Conservation (phyloP, 2,797 vertebrate species). For the Lerista edwardsae region DNA sequence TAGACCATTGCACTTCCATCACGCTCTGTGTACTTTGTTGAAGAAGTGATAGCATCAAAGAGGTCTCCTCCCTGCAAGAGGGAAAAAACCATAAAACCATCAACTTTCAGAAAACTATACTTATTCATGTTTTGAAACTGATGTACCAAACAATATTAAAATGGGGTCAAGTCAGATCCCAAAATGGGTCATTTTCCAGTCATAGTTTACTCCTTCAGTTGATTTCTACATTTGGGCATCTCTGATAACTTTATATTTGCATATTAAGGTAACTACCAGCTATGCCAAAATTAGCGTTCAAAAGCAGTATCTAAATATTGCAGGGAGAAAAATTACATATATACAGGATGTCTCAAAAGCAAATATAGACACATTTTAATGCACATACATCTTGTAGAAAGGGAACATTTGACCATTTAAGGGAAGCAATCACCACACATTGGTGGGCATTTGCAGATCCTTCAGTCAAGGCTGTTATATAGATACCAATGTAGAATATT, state of each 20-base stretch:
- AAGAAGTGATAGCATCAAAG: conserved; percentile 97
- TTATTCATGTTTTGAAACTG: background rate
- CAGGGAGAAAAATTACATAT: background rate
- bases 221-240: background rate
- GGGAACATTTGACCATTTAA: too few species aligned
- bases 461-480: too few species aligned
- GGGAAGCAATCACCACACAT: too few species aligned
- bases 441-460: too few species aligned
- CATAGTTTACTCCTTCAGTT: background rate
- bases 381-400: too few species aligned
- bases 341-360: too few species aligned
- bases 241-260: background rate
- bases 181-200: background rate
- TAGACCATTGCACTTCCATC: conserved; percentile 94
- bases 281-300: background rate
- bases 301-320: background rate
- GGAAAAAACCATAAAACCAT: background rate
- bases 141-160: background rate
- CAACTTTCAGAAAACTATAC: background rate
- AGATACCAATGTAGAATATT: too few species aligned
- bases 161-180: background rate
- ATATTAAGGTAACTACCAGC: background rate
- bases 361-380: too few species aligned
- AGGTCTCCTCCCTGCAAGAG: conserved; percentile 91
- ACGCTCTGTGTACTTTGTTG: conserved; percentile 93